Evolutionary conservation across 1,140 invertebrate genomes (phyloP).

Genomic region (Drosophila pseudoananassae): DNA sequence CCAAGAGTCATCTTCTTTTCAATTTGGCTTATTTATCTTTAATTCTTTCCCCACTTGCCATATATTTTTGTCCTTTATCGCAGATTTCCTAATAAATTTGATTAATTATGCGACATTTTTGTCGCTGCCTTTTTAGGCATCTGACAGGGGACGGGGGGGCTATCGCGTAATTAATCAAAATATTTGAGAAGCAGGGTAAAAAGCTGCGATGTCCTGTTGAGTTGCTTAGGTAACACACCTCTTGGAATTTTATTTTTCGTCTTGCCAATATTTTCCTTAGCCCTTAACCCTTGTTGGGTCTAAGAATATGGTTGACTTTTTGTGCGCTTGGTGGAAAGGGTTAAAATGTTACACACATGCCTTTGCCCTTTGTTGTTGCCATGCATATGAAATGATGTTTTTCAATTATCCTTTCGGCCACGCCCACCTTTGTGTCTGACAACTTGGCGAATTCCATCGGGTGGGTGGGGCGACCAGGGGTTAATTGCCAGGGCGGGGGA

Average conservation of each 20-base stretch:
- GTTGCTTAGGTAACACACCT: constrained; percentile 43
- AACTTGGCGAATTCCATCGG: constrained; percentile 36
- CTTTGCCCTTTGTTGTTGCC: constrained; percentile 13
- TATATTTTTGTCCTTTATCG: constrained; percentile 15
- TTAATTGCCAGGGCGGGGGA: constrained; percentile 8
- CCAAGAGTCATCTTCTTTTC: not conserved
- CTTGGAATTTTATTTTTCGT: constrained; percentile 71
- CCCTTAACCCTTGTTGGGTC: constrained; percentile 12
- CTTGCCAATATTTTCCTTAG: constrained; percentile 44
- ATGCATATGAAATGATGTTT: constrained; percentile 72
- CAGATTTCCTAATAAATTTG: constrained; percentile 64
- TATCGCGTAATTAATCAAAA: constrained; percentile 72
- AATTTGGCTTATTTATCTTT: constrained; percentile 9
- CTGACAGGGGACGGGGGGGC: not conserved
- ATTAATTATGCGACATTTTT: constrained; percentile 73
- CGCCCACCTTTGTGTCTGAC: constrained; percentile 63
- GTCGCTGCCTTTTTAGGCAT: constrained; percentile 42
- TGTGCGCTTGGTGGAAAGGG: not conserved
- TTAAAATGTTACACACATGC: constrained; percentile 34
- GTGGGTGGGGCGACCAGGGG: not conserved
- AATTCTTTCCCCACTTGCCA: not conserved
- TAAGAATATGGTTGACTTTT: too few species aligned
- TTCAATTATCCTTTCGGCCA: constrained; percentile 68
- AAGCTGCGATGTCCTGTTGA: constrained; percentile 38
- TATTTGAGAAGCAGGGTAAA: constrained; percentile 39